phyloP scores from a whole-genome alignment of 2,888 invertebrate genomes.

The Ptychoptera albimana region DNA sequence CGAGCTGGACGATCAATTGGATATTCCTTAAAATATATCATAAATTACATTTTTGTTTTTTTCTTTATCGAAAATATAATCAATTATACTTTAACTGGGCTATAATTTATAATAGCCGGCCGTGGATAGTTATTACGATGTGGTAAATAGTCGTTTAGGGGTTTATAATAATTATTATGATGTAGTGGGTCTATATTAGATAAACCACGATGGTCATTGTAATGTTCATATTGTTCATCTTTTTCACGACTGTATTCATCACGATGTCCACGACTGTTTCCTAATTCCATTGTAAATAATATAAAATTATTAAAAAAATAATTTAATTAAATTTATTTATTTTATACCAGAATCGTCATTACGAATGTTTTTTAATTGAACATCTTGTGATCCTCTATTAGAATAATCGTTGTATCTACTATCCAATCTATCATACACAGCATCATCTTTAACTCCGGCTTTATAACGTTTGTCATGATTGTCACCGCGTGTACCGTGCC shows the following conservation, averaged over 20 bases:
- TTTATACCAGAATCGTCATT: background rate
- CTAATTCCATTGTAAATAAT: background rate
- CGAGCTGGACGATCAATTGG: background rate
- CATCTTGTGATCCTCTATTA: conserved; percentile 6
- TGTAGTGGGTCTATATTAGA: background rate
- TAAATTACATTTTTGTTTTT: too few relatives aligned
- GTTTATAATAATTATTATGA: too few relatives aligned
- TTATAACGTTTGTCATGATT: conserved; percentile 6
- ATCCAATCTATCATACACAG: conserved; percentile 6
- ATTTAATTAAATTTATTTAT: background rate
- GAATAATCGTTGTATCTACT: conserved; percentile 7
- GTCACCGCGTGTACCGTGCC: conserved; percentile 7
- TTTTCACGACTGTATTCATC: conserved; percentile 6
- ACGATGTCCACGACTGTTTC: conserved; percentile 6
- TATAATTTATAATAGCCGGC: too few relatives aligned
- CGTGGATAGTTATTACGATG: too few relatives aligned
- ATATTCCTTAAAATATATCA: too few relatives aligned
- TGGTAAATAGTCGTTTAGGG: too few relatives aligned
- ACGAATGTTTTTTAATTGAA: background rate
- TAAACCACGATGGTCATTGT: background rate
- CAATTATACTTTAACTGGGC: too few relatives aligned
- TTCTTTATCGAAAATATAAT: too few relatives aligned
- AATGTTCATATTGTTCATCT: conserved; percentile 6
- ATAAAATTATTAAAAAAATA: background rate
- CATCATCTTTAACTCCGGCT: conserved; percentile 7